Conservation (phyloP, 2,888 invertebrate species). For the Noctua fimbriata region DNA sequence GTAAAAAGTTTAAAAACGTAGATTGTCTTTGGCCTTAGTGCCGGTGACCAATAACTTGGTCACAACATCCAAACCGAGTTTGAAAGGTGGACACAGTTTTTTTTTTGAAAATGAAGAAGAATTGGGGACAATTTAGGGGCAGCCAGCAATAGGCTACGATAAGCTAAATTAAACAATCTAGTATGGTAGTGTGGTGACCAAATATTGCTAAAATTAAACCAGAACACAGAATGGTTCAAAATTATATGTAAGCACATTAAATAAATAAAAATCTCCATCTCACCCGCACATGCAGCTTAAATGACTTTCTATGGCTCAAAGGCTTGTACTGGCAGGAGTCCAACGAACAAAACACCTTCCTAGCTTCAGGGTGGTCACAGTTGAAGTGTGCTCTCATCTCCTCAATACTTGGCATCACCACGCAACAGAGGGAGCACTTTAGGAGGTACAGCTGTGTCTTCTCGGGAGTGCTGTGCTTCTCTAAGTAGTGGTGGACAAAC, state of each 20-base stretch:
- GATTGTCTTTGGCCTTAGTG: not conserved
- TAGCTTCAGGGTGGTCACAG: constrained; percentile 80
- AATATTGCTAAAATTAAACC: not conserved
- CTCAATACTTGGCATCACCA: constrained; percentile 77
- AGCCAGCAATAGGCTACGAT: not conserved
- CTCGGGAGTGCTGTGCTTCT: constrained; percentile 74
- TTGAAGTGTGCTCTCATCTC: constrained; percentile 84
- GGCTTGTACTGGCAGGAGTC: constrained; percentile 83
- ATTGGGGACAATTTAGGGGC: not conserved
- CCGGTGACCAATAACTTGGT: not conserved
- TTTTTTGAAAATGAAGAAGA: not conserved
- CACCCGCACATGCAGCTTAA: constrained; percentile 86
- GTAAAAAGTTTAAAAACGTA: not conserved
- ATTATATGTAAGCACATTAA: not conserved
- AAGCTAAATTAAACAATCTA: not conserved
- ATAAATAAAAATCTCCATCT: constrained; percentile 20
- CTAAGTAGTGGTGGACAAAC: constrained; percentile 83
- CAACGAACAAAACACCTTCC: constrained; percentile 83
- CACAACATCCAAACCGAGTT: not conserved
- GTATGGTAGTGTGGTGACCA: not conserved
- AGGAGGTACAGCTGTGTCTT: constrained; percentile 74
- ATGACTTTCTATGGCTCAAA: constrained; percentile 84
- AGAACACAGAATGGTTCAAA: not conserved
- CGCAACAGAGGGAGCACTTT: constrained; percentile 84
- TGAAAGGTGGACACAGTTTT: not conserved